Conservation (phyloP, 2,888 invertebrate species). For the Entomobrya proxima region DNA sequence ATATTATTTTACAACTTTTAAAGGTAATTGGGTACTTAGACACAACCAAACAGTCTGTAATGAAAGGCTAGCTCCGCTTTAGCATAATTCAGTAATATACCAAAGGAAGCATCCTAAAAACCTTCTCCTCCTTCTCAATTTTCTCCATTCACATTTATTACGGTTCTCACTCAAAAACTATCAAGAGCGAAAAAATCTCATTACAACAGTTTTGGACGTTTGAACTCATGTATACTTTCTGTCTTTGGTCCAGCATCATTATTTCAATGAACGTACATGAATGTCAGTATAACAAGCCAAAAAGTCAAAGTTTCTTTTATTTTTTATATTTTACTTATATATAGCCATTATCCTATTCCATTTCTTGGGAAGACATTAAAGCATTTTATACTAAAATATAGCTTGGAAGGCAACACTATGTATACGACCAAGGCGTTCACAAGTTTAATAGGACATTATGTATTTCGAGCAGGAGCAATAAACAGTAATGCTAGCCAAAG, state of each 20-base stretch:
- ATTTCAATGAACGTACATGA: too few relatives aligned
- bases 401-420: background rate
- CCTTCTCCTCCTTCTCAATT: background rate
- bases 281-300: background rate
- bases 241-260: background rate
- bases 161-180: background rate
- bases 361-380: background rate
- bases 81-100: background rate
- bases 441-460: slow-evolving; percentile 34
- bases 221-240: background rate
- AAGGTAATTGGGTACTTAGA: slow-evolving; percentile 45
- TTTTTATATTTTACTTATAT: too few relatives aligned
- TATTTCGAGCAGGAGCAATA: slow-evolving; percentile 7
- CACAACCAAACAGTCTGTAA: background rate
- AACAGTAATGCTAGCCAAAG: background rate
- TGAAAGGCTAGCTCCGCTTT: background rate
- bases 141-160: slow-evolving; percentile 15
- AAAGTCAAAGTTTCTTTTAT: background rate
- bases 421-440: background rate
- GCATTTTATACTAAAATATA: background rate
- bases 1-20: slow-evolving; percentile 26
- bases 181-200: background rate
- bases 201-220: background rate
- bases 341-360: background rate
- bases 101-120: background rate